phyloP scores from a whole-genome alignment of 2,797 vertebrate genomes.

The Emys orbicularis region DNA sequence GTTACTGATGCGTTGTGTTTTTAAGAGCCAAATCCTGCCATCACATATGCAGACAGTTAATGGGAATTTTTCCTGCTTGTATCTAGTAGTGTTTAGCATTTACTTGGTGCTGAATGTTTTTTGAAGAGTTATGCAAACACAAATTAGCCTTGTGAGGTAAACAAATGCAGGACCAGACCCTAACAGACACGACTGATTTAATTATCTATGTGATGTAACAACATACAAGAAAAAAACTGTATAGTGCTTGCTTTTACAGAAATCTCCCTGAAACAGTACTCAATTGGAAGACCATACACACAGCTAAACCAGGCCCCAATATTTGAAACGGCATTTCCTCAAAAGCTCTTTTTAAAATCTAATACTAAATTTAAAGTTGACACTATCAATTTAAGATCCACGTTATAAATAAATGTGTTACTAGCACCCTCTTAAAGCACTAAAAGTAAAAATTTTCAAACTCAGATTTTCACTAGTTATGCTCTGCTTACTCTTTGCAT shows the following conservation, averaged over 20 bases:
- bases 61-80: constrained; percentile 51
- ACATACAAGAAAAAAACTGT: background rate
- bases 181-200: background rate
- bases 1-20: background rate
- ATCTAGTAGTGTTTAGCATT: background rate
- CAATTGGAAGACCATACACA: background rate
- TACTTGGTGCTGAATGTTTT: background rate
- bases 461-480: constrained; percentile 21
- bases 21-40: constrained; percentile 15
- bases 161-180: background rate
- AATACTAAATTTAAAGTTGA: background rate
- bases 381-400: background rate
- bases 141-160: background rate
- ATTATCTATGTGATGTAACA: background rate
- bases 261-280: background rate
- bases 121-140: constrained; percentile 31
- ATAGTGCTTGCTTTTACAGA: background rate
- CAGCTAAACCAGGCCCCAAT: background rate
- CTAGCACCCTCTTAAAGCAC: background rate
- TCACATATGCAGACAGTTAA: background rate
- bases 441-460: constrained; percentile 22
- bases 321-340: background rate
- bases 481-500: constrained; percentile 37
- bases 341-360: background rate
- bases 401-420: constrained; percentile 7